Evolutionary conservation across 2,797 vertebrate genomes (phyloP).

Genomic region (Acanthornis magna): DNA sequence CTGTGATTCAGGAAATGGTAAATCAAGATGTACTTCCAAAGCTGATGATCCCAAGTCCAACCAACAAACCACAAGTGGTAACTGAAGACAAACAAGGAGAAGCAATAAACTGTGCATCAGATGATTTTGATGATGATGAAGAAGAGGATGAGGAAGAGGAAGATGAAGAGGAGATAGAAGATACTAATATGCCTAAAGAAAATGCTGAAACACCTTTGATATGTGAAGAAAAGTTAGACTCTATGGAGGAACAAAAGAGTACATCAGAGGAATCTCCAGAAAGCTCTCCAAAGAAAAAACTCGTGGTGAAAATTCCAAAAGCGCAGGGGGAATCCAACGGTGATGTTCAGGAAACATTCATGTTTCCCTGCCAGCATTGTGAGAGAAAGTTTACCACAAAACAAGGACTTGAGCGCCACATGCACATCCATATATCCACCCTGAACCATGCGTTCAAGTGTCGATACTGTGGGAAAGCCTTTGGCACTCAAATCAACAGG

Average conservation of each 20-base stretch:
- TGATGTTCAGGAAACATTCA: slow-evolving; percentile 78
- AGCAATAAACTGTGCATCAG: slow-evolving; percentile 17
- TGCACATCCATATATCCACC: slow-evolving; percentile 89
- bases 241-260: slow-evolving; percentile 74
- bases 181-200: slow-evolving; percentile 51
- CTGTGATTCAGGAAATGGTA: slow-evolving; percentile 71
- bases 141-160: slow-evolving; percentile 70
- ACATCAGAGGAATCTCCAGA: slow-evolving; percentile 66
- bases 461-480: slow-evolving; percentile 92
- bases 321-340: slow-evolving; percentile 81
- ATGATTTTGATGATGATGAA: slow-evolving; percentile 66
- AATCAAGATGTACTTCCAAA: slow-evolving; percentile 73
- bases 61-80: slow-evolving; percentile 32
- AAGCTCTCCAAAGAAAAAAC: slow-evolving; percentile 69
- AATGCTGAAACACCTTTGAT: slow-evolving; percentile 64
- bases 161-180: slow-evolving; percentile 69
- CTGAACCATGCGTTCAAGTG: slow-evolving; percentile 89
- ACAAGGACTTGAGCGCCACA: slow-evolving; percentile 93
- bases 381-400: slow-evolving; percentile 94
- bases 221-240: slow-evolving; percentile 76
- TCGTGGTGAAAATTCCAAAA: slow-evolving; percentile 49
- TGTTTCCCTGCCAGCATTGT: slow-evolving; percentile 92
- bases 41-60: slow-evolving; percentile 35
- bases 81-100: slow-evolving; percentile 55
- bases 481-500: slow-evolving; percentile 94